Evolutionary conservation across 2,797 vertebrate genomes (phyloP).

Genomic region (Coilia nasus): DNA sequence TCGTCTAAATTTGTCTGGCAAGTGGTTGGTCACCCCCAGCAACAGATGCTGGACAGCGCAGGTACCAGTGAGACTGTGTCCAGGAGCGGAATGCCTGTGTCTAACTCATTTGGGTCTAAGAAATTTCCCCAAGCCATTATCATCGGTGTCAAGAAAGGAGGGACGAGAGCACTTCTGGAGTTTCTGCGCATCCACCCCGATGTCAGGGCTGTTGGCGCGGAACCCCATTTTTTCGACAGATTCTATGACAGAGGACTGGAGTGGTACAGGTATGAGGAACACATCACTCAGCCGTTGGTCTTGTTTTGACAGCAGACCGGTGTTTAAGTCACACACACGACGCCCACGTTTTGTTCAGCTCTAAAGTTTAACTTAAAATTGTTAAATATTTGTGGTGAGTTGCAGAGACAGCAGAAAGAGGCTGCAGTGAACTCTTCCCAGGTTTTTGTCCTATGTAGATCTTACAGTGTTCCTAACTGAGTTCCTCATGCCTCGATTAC

Average conservation of each 20-base stretch:
- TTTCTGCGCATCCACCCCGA: conserved; percentile 90
- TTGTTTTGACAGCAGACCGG: background rate
- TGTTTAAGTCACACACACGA: background rate
- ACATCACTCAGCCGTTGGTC: background rate
- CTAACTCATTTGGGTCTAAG: conserved; percentile 73
- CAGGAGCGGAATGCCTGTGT: conserved; percentile 60
- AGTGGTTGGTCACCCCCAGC: conserved; percentile 40
- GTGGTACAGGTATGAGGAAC: conserved; percentile 86
- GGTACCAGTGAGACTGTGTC: background rate
- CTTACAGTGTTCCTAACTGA: background rate
- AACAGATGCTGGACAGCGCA: conserved; percentile 28
- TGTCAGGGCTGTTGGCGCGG: conserved; percentile 86
- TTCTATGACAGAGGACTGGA: conserved; percentile 86
- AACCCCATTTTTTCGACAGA: conserved; percentile 93
- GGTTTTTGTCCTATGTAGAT: background rate
- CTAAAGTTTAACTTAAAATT: background rate
- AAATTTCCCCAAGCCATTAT: conserved; percentile 88
- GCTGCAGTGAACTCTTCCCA: background rate
- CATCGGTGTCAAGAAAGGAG: conserved; percentile 92
- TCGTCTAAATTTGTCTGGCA: conserved; percentile 34
- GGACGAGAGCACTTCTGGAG: conserved; percentile 89
- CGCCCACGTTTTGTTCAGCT: background rate
- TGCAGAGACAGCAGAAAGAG: background rate
- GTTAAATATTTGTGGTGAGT: background rate
- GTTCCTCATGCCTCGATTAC: background rate